A percentile compares a stretch with the other conserved stretches of the same genome.
phyloP scores from a whole-genome alignment of 2,797 vertebrate genomes.

The Tolypeutes matacus region DNA sequence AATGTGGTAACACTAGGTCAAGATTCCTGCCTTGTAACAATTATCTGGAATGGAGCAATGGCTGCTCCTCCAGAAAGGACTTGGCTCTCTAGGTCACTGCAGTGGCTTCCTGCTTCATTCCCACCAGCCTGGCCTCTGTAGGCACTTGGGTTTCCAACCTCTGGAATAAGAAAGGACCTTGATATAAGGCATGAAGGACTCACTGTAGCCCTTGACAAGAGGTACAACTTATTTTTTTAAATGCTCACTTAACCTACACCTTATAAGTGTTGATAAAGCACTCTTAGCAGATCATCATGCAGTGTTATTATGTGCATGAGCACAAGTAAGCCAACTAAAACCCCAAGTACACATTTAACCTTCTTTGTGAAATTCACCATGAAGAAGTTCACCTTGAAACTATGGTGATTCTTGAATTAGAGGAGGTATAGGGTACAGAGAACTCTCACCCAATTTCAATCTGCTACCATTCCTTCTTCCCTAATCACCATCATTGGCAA shows the following conservation, averaged over 20 bases:
- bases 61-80: slow-evolving; percentile 70
- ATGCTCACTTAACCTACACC: neutral
- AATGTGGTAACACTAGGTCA: slow-evolving; percentile 75
- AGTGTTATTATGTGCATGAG: neutral
- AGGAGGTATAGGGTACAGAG: neutral
- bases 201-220: neutral
- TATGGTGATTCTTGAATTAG: neutral
- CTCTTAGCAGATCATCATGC: neutral
- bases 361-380: neutral
- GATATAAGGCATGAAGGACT: slow-evolving; percentile 47
- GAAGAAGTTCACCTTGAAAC: neutral
- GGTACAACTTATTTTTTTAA: neutral
- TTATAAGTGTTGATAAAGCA: neutral
- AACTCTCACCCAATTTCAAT: neutral
- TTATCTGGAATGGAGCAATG: slow-evolving; percentile 77
- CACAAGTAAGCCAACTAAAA: neutral
- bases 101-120: slow-evolving; percentile 76
- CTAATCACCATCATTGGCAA: neutral
- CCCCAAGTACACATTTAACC: neutral
- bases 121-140: slow-evolving; percentile 76
- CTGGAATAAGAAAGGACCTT: slow-evolving; percentile 79
- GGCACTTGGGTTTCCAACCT: slow-evolving; percentile 75
- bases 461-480: neutral
- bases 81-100: slow-evolving; percentile 61
- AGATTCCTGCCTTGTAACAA: slow-evolving; percentile 73